Conservation (phyloP, 1,140 invertebrate species). For the Cherax destructor region DNA sequence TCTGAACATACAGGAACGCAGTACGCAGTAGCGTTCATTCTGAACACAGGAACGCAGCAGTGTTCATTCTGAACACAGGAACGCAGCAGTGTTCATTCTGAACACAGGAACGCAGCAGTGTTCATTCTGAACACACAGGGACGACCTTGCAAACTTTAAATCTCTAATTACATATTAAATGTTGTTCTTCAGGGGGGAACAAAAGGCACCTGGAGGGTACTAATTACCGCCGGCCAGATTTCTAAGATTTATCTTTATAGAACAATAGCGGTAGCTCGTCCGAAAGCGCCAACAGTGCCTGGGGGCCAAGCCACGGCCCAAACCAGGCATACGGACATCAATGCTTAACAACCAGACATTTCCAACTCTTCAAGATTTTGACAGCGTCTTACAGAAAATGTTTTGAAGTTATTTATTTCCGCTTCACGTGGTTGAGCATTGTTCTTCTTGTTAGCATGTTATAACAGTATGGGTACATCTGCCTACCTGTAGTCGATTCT, state of each 20-base stretch:
- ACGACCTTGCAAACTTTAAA: slow-evolving; percentile 55
- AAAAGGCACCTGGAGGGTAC: slow-evolving; percentile 58
- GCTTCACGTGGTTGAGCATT: slow-evolving; percentile 4
- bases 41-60: no score
- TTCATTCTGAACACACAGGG: neutral
- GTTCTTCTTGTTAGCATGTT: slow-evolving; percentile 28
- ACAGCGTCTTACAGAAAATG: slow-evolving; percentile 47
- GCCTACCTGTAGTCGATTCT: no score
- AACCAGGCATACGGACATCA: slow-evolving; percentile 42
- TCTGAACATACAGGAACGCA: no score
- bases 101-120: no score
- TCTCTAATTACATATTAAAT: slow-evolving; percentile 68
- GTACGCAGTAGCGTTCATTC: no score
- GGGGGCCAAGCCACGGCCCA: slow-evolving; percentile 42
- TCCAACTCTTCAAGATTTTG: slow-evolving; percentile 55
- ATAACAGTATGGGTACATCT: slow-evolving; percentile 43
- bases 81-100: no score
- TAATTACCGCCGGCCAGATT: slow-evolving; percentile 61
- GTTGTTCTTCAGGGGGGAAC: slow-evolving; percentile 60
- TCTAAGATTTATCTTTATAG: slow-evolving; percentile 63
- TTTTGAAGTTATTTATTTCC: slow-evolving; percentile 37
- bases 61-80: no score
- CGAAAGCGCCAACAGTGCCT: slow-evolving; percentile 32
- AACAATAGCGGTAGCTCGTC: slow-evolving; percentile 57
- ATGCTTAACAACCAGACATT: slow-evolving; percentile 41